Percentiles rank a stretch among this genome's conserved stretches.
phyloP scores from a whole-genome alignment of 2,113 vertebrate species.

The Anoplopoma fimbria region DNA sequence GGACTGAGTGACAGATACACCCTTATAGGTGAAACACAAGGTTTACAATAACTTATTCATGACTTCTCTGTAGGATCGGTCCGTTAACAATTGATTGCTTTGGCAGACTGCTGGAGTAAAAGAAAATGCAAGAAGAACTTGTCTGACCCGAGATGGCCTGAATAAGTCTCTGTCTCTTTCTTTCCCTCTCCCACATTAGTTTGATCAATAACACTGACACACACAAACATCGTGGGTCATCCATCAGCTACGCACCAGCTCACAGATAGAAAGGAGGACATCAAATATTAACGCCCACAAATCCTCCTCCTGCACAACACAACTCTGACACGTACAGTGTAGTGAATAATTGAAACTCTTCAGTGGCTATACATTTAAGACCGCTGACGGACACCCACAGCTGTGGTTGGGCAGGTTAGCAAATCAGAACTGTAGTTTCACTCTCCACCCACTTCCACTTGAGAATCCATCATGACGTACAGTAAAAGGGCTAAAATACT shows the following conservation, averaged over 20 bases:
- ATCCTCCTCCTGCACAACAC: constrained; percentile 32
- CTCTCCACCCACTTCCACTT: background rate
- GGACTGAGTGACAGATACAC: constrained; percentile 13
- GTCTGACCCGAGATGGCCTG: constrained; percentile 47
- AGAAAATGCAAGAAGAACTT: constrained; percentile 49
- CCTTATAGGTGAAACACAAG: constrained; percentile 31
- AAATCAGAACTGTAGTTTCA: constrained; percentile 10
- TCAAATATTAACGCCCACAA: constrained; percentile 72
- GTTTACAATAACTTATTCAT: constrained; percentile 54
- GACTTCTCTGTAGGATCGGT: constrained; percentile 6
- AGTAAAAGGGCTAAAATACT: background rate
- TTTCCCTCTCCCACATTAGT: constrained; percentile 55
- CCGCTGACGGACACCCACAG: constrained; percentile 27
- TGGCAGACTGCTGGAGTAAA: background rate
- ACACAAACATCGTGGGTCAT: constrained; percentile 53
- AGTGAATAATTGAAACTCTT: constrained; percentile 72
- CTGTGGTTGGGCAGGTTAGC: constrained; percentile 6
- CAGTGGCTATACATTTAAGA: constrained; percentile 45
- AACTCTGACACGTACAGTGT: constrained; percentile 53
- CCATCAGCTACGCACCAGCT: constrained; percentile 54
- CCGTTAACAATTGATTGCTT: constrained; percentile 45
- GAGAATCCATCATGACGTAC: background rate
- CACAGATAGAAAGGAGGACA: constrained; percentile 59
- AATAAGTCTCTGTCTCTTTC: constrained; percentile 38
- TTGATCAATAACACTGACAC: constrained; percentile 69